Evolutionary conservation across 53 echinoderm and acorn worm genomes (phyloP), one percentile per base, ranked within the genome.

Genomic region (Holothuria scabra): DNA sequence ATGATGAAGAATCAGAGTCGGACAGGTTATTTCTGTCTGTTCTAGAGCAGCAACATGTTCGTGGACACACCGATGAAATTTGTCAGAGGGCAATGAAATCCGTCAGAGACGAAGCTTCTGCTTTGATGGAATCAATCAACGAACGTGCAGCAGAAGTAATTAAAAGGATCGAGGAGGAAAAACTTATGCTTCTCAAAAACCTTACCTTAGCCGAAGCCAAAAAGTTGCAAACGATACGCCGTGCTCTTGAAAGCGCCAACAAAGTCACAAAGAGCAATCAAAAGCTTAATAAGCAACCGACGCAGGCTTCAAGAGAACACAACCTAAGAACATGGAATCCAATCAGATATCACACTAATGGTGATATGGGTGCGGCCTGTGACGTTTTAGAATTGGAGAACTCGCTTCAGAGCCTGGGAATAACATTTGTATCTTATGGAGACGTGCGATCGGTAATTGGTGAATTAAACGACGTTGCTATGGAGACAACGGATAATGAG

Each of bases 151-250:
- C 78, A 29, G 57, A 78, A 20, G 78, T 78, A 12, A 78, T 78
- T 55, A 78, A 78, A 32, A 78, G 56, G 52, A 78, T 78, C 78
- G 78, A 78, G 16, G 78, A 78, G 28, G 78, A 78, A 58, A 78
- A 78, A 24, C 26, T 78, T 31, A 78, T 78, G 78, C 52, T 78
- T 11, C 58, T 78, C 18, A 78, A 78, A 58, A 78, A 56, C 14
- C 58, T 78, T 23, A 78, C 78, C 20, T 28, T 78, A 3, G 48
- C 52, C 1, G 78, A 78, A 58, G 78, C 78, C 3, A 28, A 56
- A 28, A 78, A 78, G 52, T 33, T 78, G 59, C 56, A 78, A 31
- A 78, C 78, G 14, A 78, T 78, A 28, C 26, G 78, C 5, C 56
- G 52, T 31, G 58, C 78, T 16, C 58, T 78, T 3, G 78, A 78